Base-by-base conservation (phyloP, 2,113 vertebrate species). In the Sisor rabdophorus region DNA sequence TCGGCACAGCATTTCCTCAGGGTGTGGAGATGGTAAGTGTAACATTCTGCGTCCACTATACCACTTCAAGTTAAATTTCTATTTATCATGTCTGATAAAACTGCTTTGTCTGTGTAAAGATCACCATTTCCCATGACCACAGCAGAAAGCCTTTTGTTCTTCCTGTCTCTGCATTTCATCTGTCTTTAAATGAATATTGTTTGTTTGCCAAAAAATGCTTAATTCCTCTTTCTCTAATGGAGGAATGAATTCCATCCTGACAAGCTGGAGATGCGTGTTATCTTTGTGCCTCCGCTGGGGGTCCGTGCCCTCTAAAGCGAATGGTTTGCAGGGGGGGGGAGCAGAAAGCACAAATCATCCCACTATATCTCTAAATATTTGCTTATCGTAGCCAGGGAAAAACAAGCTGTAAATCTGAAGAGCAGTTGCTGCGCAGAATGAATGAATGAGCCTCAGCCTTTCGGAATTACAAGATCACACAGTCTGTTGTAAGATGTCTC, bases 1-100 rank as follows among this genome's bases (percentile, higher is more conserved):
- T 95, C 79, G 95, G 96, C 70, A 98, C 96, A 12, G 95, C 95
- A 59, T 99, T 98, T 86, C 96, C 96, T 71, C 97, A 98, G 83
- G 97, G 97, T 82, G 95, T 99, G 89, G 96, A 99, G 85, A 93
- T 99, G 96, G 97, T 98, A 88, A 94, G 94, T 78, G 40, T 17
- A 60, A 5, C 22, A 10, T 60, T 13, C 36, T 26, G 44, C 26
- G 3, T 32, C 17, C 11, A 71, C 6, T n/a, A 48, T 61, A 50
- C 13, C 17, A 30, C 28, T 20, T 36, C 59, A 11, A n/a, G 3
- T 40, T 13, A 40, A 40, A 64, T 17, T 19, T 40, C 1, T 2
- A 32, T 16, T 1, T 40, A 32, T 4, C 20, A 61, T 1, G 19
- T n/a, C 0, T 44, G 10, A 20, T 9, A 44, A 15, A 65, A 32